Conservation (phyloP, 2,113 vertebrate genomes). For the Passer montanus region DNA sequence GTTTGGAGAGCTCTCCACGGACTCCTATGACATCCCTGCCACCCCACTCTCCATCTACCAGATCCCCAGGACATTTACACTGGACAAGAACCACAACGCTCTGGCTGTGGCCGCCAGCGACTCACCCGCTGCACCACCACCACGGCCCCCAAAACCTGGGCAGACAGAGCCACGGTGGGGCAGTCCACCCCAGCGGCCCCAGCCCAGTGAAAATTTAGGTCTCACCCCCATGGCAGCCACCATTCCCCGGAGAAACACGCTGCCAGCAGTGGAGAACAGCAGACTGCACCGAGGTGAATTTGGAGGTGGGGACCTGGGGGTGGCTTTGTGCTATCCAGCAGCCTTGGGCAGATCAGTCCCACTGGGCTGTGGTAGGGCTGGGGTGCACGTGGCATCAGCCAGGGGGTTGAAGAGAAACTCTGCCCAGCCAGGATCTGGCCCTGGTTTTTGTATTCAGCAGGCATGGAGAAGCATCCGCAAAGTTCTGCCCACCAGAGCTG, state of each 20-base stretch:
- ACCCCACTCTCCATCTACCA: conserved; percentile 91
- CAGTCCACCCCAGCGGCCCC: conserved; percentile 82
- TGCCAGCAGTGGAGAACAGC: conserved; percentile 95
- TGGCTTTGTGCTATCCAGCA: not conserved
- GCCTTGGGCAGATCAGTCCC: not conserved
- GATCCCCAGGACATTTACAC: conserved; percentile 89
- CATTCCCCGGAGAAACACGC: conserved; percentile 92
- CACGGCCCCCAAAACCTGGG: conserved; percentile 89
- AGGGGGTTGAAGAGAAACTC: not conserved
- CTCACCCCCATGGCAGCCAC: conserved; percentile 76
- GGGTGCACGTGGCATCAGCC: not conserved
- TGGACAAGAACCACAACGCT: conserved; percentile 96
- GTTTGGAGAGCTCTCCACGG: conserved; percentile 82
- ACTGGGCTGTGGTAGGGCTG: not conserved
- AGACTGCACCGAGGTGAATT: conserved; percentile 91
- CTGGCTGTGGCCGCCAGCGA: conserved; percentile 82
- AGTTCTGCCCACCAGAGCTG: not conserved
- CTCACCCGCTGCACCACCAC: conserved; percentile 81
- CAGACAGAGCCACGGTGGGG: conserved; percentile 87
- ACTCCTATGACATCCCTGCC: conserved; percentile 88
- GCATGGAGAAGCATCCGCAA: not conserved
- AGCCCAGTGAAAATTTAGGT: conserved; percentile 76
- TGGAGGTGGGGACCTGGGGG: not conserved
- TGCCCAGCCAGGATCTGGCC: not conserved
- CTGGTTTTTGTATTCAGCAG: not conserved